Conservation (phyloP, 2,797 vertebrate species). For the Acrossocheilus wenchowensis region DNA sequence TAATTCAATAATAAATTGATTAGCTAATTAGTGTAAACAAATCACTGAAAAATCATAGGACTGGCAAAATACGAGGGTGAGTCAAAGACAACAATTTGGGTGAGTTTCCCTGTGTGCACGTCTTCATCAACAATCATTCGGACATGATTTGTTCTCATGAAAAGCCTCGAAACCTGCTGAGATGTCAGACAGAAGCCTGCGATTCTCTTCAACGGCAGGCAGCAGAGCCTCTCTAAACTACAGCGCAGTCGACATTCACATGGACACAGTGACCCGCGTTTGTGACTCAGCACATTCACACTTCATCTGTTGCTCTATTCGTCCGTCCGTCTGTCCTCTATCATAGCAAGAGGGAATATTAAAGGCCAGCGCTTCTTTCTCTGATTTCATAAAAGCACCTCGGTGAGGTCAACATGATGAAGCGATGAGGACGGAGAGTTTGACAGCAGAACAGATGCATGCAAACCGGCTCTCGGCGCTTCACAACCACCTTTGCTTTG, state of each 20-base stretch:
- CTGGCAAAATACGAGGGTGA: background rate
- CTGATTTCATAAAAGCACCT: conserved; percentile 31
- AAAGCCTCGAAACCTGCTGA: background rate
- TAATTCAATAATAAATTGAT: too few species aligned
- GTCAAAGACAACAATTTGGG: background rate
- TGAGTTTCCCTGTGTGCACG: background rate
- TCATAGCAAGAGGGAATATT: conserved; percentile 62
- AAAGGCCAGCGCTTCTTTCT: conserved; percentile 53
- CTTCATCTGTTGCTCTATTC: conserved; percentile 52
- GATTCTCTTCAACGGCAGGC: background rate
- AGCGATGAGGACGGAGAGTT: conserved; percentile 13
- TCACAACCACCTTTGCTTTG: background rate
- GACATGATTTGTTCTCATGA: background rate
- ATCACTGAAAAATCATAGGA: background rate
- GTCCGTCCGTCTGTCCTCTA: conserved; percentile 32
- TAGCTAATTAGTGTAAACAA: too few species aligned
- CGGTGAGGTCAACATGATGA: conserved; percentile 55
- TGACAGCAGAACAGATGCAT: conserved; percentile 38
- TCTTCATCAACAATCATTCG: background rate
- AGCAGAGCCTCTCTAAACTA: background rate
- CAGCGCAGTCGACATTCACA: conserved; percentile 21
- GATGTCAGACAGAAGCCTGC: background rate
- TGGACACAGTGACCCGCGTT: conserved; percentile 40
- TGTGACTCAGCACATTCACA: conserved; percentile 55
- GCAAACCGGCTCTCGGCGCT: background rate